A percentile compares a stretch with the other conserved stretches of the same genome.
These are phyloP conservation scores for Papilio polytes DNA, from an alignment of 1,140 invertebrate species.

Conservation along the genomic window DNA sequence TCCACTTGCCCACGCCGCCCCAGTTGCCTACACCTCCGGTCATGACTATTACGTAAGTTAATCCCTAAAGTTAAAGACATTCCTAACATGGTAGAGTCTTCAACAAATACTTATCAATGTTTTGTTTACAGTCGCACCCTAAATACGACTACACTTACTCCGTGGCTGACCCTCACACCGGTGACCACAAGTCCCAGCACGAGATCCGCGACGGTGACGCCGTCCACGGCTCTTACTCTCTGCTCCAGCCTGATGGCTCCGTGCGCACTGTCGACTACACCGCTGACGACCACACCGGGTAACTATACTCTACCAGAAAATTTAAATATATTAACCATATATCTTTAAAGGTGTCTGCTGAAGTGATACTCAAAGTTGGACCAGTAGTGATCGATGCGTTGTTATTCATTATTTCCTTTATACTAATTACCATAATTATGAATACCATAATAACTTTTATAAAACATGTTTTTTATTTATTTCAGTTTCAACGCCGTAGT, in stretches of 20 bases:
- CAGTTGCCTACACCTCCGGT: constrained; percentile 47
- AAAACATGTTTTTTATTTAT: no score
- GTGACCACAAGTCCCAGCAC: constrained; percentile 64
- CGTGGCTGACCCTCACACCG: constrained; percentile 75
- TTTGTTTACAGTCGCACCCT: constrained; percentile 56
- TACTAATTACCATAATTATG: no score
- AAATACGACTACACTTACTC: constrained; percentile 82
- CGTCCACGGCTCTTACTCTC: constrained; percentile 68
- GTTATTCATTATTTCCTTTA: no score
- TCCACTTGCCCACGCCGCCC: constrained; percentile 43
- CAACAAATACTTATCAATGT: constrained; percentile 13
- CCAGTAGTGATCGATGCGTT: no score
- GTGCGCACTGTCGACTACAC: constrained; percentile 73
- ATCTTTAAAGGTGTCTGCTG: not conserved
- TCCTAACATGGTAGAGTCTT: not conserved
- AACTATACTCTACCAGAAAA: constrained; percentile 24
- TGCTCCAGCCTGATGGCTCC: constrained; percentile 68
- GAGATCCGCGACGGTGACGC: constrained; percentile 65
- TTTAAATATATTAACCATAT: not conserved
- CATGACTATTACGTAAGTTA: constrained; percentile 60
- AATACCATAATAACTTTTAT: no score
- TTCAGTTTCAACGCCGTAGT: no score
- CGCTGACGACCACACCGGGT: constrained; percentile 66
- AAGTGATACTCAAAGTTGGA: not conserved
- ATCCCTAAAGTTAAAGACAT: not conserved